Conservation (phyloP, 2,113 vertebrate genomes). For the Bufo bufo region DNA sequence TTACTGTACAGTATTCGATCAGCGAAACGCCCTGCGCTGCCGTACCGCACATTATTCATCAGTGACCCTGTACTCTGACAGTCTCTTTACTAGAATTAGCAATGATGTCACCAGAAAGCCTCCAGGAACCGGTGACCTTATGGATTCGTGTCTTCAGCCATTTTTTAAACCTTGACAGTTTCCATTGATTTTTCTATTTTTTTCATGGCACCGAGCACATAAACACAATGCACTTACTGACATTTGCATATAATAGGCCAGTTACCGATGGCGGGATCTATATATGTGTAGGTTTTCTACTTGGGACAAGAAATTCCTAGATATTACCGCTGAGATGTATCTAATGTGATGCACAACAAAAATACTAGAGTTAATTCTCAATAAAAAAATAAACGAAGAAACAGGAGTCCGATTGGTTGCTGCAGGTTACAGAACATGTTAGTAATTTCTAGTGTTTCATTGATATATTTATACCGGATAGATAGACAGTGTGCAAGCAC, state of each 20-base stretch:
- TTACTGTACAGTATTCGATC: too few relatives aligned
- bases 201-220: background rate
- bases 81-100: constrained; percentile 5
- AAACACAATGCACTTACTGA: constrained; percentile 11
- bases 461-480: too few relatives aligned
- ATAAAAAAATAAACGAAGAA: too few relatives aligned
- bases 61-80: background rate
- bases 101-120: background rate
- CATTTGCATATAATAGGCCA: background rate
- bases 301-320: background rate
- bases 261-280: background rate
- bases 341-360: too few relatives aligned
- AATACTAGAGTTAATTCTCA: too few relatives aligned
- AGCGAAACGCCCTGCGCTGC: too few relatives aligned
- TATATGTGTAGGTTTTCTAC: background rate
- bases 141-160: constrained; percentile 7
- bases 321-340: too few relatives aligned
- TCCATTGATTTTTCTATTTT: constrained; percentile 22
- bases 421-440: too few relatives aligned
- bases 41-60: background rate
- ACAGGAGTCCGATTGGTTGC: too few relatives aligned
- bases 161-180: constrained; percentile 7
- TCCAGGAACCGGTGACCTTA: background rate
- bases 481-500: too few relatives aligned
- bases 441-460: too few relatives aligned